Percentiles rank a stretch among this genome's conserved stretches.
phyloP scores from a whole-genome alignment of 2,888 invertebrate species.

The Drosophila meridionalis region DNA sequence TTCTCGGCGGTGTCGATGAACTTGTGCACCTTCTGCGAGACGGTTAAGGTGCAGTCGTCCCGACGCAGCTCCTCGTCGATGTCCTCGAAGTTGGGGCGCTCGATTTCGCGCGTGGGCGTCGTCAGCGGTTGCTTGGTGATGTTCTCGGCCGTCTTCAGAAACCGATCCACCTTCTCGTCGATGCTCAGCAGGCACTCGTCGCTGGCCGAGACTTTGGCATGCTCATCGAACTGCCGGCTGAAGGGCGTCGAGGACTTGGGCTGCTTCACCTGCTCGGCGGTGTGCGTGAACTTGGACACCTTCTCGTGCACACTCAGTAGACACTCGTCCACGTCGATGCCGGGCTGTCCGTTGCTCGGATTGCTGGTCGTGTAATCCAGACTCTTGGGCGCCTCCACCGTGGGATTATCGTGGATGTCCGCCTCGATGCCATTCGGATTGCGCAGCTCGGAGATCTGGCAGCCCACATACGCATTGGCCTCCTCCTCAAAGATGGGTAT shows the following conservation, averaged over 20 bases:
- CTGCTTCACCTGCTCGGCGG: constrained; percentile 85
- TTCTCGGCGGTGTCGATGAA: constrained; percentile 88
- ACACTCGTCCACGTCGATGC: constrained; percentile 87
- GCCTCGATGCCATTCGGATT: constrained; percentile 77
- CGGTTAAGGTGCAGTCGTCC: constrained; percentile 88
- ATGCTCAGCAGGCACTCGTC: constrained; percentile 88
- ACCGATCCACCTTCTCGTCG: constrained; percentile 88
- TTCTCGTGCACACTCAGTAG: constrained; percentile 89
- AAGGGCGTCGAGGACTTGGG: constrained; percentile 82
- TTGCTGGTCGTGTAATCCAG: constrained; percentile 79
- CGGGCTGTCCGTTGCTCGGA: constrained; percentile 24
- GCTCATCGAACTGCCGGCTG: constrained; percentile 82
- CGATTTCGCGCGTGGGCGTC: constrained; percentile 76
- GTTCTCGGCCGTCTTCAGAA: constrained; percentile 88
- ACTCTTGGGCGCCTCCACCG: constrained; percentile 86
- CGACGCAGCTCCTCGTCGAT: constrained; percentile 87
- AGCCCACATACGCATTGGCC: constrained; percentile 82
- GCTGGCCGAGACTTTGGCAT: constrained; percentile 80
- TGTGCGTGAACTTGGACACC: constrained; percentile 88
- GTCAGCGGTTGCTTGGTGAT: constrained; percentile 82
- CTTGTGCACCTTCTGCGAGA: constrained; percentile 89
- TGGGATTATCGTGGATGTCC: constrained; percentile 76
- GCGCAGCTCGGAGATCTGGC: constrained; percentile 86
- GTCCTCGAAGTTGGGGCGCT: constrained; percentile 86
- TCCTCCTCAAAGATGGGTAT: constrained; percentile 87